Conservation (phyloP, 2,888 invertebrate genomes). For the Operophtera brumata region DNA sequence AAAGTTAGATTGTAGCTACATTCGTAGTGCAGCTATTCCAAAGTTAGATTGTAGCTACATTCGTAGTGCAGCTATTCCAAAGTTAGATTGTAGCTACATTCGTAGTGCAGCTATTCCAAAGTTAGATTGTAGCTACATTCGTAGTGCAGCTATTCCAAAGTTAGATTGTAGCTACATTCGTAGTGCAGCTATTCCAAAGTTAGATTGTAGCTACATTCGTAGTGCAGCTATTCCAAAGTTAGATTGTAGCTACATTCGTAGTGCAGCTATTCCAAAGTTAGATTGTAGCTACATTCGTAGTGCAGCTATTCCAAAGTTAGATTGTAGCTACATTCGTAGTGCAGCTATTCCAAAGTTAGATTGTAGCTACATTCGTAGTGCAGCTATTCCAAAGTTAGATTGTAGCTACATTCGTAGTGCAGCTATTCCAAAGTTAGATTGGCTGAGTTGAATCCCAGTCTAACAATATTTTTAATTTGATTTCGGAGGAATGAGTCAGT, state of each 20-base stretch:
- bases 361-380: constrained; percentile 38
- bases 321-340: constrained; percentile 42
- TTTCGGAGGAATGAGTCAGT: constrained; percentile 31
- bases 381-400: constrained; percentile 62
- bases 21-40: constrained; percentile 41
- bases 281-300: constrained; percentile 44
- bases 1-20: constrained; percentile 62
- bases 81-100: constrained; percentile 59
- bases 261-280: constrained; percentile 58
- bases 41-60: constrained; percentile 62
- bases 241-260: constrained; percentile 47
- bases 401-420: constrained; percentile 10
- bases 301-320: constrained; percentile 60
- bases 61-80: constrained; percentile 44
- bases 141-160: constrained; percentile 51
- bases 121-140: constrained; percentile 56
- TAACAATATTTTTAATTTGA: constrained; percentile 41
- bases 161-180: constrained; percentile 53
- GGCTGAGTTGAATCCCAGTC: constrained; percentile 48
- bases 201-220: constrained; percentile 51
- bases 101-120: constrained; percentile 48
- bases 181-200: constrained; percentile 53
- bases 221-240: constrained; percentile 56
- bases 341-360: constrained; percentile 62
- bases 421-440: constrained; percentile 66